Conservation (phyloP, 2,888 invertebrate species). For the Orthosia gracilis region DNA sequence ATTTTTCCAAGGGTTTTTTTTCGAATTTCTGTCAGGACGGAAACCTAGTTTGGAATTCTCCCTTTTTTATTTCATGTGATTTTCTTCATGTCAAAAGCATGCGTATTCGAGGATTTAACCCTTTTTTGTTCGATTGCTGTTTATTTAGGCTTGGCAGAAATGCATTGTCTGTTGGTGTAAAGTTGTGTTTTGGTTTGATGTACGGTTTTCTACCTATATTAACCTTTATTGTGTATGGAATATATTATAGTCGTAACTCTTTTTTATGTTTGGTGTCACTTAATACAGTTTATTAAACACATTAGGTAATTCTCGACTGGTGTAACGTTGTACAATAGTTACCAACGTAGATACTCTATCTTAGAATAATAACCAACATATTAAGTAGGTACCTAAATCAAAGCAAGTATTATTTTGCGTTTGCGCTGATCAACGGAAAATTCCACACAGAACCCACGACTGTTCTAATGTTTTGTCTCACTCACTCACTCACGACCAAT, state of each 20-base stretch:
- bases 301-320: neutral
- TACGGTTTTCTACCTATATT: neutral
- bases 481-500: no score
- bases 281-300: neutral
- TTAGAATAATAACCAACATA: no score
- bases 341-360: no score
- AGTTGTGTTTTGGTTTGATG: neutral
- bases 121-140: constrained; percentile 23
- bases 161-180: neutral
- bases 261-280: neutral
- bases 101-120: constrained; percentile 31
- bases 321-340: no score
- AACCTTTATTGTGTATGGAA: neutral
- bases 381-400: no score
- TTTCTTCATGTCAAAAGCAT: constrained; percentile 36
- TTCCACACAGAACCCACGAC: no score
- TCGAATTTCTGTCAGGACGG: constrained; percentile 70
- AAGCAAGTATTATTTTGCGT: no score
- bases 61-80: constrained; percentile 46
- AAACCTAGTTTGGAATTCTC: constrained; percentile 68
- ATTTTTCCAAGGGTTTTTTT: constrained; percentile 78
- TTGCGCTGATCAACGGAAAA: no score
- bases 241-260: neutral
- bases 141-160: constrained; percentile 25
- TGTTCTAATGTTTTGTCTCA: no score